These are phyloP conservation scores for Salvator merianae DNA, from an alignment of 2,113 vertebrate genomes.

Conservation along the genomic window DNA sequence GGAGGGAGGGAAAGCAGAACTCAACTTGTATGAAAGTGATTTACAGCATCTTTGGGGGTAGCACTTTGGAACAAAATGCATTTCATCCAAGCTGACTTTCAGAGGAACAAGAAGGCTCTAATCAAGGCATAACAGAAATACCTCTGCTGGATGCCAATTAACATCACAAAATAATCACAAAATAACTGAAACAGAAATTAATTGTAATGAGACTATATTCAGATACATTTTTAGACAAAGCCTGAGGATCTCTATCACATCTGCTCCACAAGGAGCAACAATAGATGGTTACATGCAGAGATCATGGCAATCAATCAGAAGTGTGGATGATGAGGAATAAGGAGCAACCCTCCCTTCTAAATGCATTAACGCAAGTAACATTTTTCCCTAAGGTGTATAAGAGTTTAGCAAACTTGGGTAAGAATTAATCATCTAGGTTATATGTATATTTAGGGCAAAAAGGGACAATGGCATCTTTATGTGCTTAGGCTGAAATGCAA, in stretches of 20 bases:
- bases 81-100: not conserved
- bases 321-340: not conserved
- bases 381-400: not conserved
- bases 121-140: constrained; percentile 26
- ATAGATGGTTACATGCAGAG: not conserved
- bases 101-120: constrained; percentile 21
- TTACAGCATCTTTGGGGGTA: not conserved
- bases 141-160: constrained; percentile 38
- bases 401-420: not conserved
- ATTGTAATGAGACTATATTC: constrained; percentile 34
- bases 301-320: not conserved
- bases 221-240: constrained; percentile 16
- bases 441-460: not conserved
- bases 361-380: not conserved
- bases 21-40: not conserved
- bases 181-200: constrained; percentile 36
- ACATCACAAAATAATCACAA: constrained; percentile 28
- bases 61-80: not conserved
- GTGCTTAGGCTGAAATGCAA: not conserved
- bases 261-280: constrained; percentile 14
- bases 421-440: accelerated
- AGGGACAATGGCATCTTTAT: not conserved
- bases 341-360: too few relatives aligned
- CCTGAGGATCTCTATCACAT: not conserved
- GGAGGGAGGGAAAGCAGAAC: not conserved